phyloP scores from a whole-genome alignment of 2,113 vertebrate species.

The Ailuropoda melanoleuca region DNA sequence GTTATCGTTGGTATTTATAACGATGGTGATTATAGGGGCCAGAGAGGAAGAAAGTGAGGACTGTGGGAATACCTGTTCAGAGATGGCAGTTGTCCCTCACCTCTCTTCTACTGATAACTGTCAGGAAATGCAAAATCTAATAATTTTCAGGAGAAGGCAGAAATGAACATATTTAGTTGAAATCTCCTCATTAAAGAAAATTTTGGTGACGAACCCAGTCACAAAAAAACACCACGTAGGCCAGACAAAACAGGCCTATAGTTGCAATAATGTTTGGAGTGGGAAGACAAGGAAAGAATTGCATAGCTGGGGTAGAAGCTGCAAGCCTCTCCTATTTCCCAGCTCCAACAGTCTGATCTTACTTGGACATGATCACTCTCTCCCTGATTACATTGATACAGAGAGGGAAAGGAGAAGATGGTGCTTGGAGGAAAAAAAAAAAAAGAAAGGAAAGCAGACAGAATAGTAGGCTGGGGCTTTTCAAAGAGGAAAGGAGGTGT shows the following conservation, averaged over 20 bases:
- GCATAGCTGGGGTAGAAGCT: neutral
- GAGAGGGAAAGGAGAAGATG: neutral
- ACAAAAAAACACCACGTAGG: neutral
- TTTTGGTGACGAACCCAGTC: neutral
- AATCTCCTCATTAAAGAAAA: neutral
- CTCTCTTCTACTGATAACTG: neutral
- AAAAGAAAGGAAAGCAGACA: neutral
- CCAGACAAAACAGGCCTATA: neutral
- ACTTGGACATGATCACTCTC: neutral
- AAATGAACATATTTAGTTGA: neutral
- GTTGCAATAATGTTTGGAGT: neutral
- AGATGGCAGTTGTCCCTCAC: neutral
- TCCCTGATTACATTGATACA: neutral
- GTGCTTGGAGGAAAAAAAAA: neutral
- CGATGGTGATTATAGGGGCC: no score
- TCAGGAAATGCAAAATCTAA: neutral
- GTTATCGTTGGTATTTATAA: neutral
- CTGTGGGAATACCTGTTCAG: neutral
- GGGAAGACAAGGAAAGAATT: neutral
- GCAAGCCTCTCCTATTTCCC: neutral
- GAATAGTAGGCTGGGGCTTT: neutral
- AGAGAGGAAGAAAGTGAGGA: neutral
- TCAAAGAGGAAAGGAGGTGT: neutral
- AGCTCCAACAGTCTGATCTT: neutral
- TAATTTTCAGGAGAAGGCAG: conserved; percentile 17